Percentiles rank a stretch among this genome's conserved stretches.
Evolutionary conservation across 2,888 invertebrate genomes (phyloP).

Genomic region (Hirtodrosophila alboralis): DNA sequence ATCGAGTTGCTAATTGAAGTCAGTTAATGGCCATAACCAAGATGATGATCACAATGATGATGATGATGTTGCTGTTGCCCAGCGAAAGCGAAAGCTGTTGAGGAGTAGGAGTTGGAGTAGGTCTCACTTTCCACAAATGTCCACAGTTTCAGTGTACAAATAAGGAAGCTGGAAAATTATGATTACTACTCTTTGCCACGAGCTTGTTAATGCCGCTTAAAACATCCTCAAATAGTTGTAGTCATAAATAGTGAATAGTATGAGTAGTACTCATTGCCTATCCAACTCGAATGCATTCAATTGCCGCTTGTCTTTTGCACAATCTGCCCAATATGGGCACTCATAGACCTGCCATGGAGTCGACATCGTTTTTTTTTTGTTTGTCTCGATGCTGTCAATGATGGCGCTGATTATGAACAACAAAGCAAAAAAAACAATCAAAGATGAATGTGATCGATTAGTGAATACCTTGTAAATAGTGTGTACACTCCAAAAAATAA

Average conservation of each 20-base stretch:
- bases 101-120: slow-evolving; percentile 32
- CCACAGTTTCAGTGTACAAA: slow-evolving; percentile 35
- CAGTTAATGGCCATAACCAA: slow-evolving; percentile 64
- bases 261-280: slow-evolving; percentile 16
- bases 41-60: no score
- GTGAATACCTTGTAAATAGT: slow-evolving; percentile 18
- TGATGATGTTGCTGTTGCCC: no score
- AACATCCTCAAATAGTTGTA: slow-evolving; percentile 40
- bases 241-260: slow-evolving; percentile 3
- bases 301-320: slow-evolving; percentile 37
- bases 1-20: slow-evolving; percentile 73
- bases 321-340: slow-evolving; percentile 56
- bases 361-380: slow-evolving; percentile 9
- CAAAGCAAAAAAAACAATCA: neutral
- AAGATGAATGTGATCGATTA: neutral
- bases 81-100: slow-evolving; percentile 66
- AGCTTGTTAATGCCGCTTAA: slow-evolving; percentile 15
- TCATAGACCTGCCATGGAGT: slow-evolving; percentile 10
- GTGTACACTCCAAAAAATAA: no score
- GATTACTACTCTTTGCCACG: slow-evolving; percentile 58
- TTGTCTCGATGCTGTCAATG: slow-evolving; percentile 28
- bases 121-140: slow-evolving; percentile 38
- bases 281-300: slow-evolving; percentile 37
- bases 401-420: slow-evolving; percentile 35
- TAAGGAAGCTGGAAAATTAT: slow-evolving; percentile 77